These are phyloP conservation scores for Emesis furor DNA, from an alignment of 2,888 invertebrate species.

Conservation along the genomic window DNA sequence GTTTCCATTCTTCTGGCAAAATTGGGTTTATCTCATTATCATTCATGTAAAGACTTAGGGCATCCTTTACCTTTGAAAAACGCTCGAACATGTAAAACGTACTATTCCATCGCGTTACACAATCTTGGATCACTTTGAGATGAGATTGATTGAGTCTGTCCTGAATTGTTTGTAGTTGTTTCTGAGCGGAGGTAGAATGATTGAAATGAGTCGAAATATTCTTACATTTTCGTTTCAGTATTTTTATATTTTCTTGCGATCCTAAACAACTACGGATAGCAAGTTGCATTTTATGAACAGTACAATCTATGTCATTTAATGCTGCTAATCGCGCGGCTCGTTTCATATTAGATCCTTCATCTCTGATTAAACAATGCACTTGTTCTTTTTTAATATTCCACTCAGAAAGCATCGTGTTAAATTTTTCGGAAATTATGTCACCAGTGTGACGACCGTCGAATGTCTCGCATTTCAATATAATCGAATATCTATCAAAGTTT, in stretches of 20 bases:
- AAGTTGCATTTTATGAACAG: conserved; percentile 73
- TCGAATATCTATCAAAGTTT: conserved; percentile 69
- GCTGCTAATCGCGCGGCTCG: conserved; percentile 65
- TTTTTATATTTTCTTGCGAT: too few species aligned
- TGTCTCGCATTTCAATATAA: not conserved
- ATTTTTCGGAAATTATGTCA: not conserved
- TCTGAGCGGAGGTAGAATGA: conserved; percentile 75
- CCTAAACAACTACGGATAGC: too few species aligned
- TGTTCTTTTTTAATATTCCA: conserved; percentile 73
- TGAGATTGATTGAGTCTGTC: conserved; percentile 72
- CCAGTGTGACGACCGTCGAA: not conserved
- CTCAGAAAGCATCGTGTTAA: conserved; percentile 71
- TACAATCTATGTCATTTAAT: conserved; percentile 60
- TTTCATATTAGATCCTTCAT: conserved; percentile 76
- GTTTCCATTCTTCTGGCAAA: conserved; percentile 69
- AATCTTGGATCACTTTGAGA: conserved; percentile 73
- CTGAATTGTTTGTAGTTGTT: conserved; percentile 69
- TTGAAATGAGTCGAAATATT: conserved; percentile 74
- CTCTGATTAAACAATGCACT: conserved; percentile 74
- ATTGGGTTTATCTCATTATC: conserved; percentile 56
- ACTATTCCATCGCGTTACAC: conserved; percentile 76
- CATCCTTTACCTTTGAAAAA: conserved; percentile 71
- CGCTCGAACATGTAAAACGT: conserved; percentile 74
- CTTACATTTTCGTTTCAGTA: conserved; percentile 74
- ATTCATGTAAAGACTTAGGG: conserved; percentile 66